phyloP scores from a whole-genome alignment of 2,797 vertebrate species.

The Hoplostethus mediterraneus region DNA sequence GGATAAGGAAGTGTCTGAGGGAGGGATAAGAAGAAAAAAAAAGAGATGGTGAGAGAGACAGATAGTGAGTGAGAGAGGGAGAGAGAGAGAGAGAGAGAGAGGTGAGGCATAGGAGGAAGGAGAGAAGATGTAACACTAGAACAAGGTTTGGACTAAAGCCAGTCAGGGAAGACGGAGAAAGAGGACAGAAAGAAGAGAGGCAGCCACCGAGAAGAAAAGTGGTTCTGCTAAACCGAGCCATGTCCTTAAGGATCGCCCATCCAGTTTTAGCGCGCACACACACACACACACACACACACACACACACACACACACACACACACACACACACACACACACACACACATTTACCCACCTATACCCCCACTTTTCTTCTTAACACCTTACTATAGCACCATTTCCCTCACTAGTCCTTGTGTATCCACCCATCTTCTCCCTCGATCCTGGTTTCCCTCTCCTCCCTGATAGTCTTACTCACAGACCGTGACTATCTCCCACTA shows the following conservation, averaged over 20 bases:
- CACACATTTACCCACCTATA: constrained; percentile 42
- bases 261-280: constrained; percentile 35
- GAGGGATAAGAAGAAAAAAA: constrained; percentile 59
- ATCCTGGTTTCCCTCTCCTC: constrained; percentile 72
- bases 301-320: not conserved
- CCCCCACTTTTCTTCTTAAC: constrained; percentile 68
- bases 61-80: constrained; percentile 21
- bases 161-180: constrained; percentile 66
- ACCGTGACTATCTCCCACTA: constrained; percentile 84
- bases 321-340: constrained; percentile 2
- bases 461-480: constrained; percentile 83
- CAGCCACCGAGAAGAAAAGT: constrained; percentile 58
- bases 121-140: constrained; percentile 66
- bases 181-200: constrained; percentile 57
- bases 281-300: constrained; percentile 5
- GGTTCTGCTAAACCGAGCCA: constrained; percentile 58
- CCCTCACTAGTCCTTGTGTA: constrained; percentile 62
- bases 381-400: constrained; percentile 73
- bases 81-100: constrained; percentile 11
- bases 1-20: constrained; percentile 73
- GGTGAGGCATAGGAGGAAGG: constrained; percentile 2
- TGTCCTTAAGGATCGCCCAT: constrained; percentile 70
- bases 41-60: constrained; percentile 24
- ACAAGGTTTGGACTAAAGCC: constrained; percentile 65
- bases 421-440: constrained; percentile 74